These are phyloP conservation scores for Calidris pygmaea DNA, from an alignment of 2,113 vertebrate genomes.

Conservation along the genomic window DNA sequence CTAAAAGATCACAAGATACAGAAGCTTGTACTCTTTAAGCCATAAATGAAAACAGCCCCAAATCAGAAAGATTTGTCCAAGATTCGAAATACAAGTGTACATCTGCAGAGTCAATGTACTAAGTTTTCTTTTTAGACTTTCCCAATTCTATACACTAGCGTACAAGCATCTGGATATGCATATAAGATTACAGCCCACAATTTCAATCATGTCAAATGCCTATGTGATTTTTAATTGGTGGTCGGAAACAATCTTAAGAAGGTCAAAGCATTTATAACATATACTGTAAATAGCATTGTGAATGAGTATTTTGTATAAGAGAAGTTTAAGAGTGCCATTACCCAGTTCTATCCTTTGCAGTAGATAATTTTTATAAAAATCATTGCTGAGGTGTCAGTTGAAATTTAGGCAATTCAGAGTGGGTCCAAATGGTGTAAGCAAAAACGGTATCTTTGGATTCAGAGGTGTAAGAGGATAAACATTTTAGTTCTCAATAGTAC, in stretches of 20 bases:
- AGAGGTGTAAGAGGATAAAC: background rate
- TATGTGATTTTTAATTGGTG: background rate
- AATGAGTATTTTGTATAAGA: background rate
- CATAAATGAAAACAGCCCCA: background rate
- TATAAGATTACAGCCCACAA: background rate
- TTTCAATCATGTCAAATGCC: background rate
- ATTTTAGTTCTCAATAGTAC: background rate
- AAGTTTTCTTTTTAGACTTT: background rate
- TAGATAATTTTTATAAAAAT: background rate
- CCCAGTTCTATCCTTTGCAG: background rate
- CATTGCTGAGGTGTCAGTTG: background rate
- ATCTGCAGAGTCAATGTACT: background rate
- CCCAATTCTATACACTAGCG: background rate
- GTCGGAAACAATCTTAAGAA: background rate
- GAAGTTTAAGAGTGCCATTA: background rate
- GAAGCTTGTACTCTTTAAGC: background rate
- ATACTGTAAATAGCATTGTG: background rate
- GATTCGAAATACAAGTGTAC: background rate
- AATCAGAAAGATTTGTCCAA: background rate
- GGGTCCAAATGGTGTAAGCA: background rate
- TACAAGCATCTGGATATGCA: background rate
- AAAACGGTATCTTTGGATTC: background rate
- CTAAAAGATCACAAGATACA: background rate
- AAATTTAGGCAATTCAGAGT: background rate
- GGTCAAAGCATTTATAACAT: background rate